These are phyloP conservation scores for Helicorthomorpha holstii DNA, from an alignment of 1,140 invertebrate genomes.

Conservation along the genomic window DNA sequence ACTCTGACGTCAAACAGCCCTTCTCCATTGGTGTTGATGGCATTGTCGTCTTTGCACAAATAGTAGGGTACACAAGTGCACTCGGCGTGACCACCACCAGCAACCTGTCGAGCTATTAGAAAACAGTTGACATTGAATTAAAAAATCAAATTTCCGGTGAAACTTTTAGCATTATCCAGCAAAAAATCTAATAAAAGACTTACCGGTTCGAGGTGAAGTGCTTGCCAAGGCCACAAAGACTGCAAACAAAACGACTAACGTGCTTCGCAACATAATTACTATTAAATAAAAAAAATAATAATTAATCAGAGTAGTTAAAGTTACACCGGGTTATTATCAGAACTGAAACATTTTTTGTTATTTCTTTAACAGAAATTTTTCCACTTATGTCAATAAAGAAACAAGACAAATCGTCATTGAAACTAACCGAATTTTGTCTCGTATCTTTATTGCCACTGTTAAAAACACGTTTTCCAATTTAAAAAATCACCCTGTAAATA, in stretches of 20 bases:
- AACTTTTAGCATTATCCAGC: background rate
- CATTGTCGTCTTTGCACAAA: conserved; percentile 39
- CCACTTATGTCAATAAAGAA: too few species aligned
- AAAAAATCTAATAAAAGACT: background rate
- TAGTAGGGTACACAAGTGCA: conserved; percentile 39
- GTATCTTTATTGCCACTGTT: too few species aligned
- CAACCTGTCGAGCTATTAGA: background rate
- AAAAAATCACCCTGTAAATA: too few species aligned
- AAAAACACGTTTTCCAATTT: too few species aligned
- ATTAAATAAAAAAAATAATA: too few species aligned
- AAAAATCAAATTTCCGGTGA: background rate
- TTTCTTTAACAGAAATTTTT: too few species aligned
- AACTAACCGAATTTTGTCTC: too few species aligned
- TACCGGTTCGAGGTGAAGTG: background rate
- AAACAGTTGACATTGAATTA: too few species aligned
- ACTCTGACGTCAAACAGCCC: conserved; percentile 56
- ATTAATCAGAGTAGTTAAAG: too few species aligned
- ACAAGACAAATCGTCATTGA: too few species aligned
- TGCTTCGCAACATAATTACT: background rate
- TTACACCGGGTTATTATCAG: too few species aligned
- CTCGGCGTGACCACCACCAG: background rate
- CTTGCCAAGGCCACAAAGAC: background rate
- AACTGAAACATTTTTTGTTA: too few species aligned
- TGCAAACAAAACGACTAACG: background rate
- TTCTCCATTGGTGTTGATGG: conserved; percentile 46